These are phyloP conservation scores for Phoenicopterus ruber DNA, from an alignment of 2,113 vertebrate species.

Conservation along the genomic window DNA sequence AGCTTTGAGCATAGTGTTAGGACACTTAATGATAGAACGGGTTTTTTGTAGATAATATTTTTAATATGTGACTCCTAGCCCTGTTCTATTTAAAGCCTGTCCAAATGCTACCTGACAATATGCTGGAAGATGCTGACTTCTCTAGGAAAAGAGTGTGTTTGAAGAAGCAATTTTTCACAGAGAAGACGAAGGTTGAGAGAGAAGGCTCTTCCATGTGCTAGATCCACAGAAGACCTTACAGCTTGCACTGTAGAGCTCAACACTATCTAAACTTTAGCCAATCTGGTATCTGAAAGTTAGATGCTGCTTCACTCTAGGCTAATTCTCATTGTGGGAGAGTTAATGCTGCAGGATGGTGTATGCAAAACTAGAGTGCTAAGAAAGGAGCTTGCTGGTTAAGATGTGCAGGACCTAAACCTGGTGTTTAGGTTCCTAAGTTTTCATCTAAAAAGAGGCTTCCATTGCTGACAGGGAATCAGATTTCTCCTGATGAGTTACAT, in stretches of 20 bases:
- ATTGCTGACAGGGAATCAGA: not conserved
- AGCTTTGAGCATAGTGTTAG: not conserved
- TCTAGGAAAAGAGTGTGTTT: not conserved
- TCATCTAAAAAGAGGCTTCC: not conserved
- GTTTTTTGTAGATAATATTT: not conserved
- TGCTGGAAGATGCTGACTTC: not conserved
- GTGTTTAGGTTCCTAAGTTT: not conserved
- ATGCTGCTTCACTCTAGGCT: not conserved
- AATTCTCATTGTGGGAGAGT: not conserved
- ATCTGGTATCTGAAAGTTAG: not conserved
- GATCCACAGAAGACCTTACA: not conserved
- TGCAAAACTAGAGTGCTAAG: not conserved
- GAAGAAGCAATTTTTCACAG: not conserved
- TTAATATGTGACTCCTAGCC: not conserved
- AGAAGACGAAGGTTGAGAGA: not conserved
- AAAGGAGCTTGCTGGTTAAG: not conserved
- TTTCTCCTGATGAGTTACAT: not conserved
- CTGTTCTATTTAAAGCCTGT: not conserved
- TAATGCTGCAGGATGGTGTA: not conserved
- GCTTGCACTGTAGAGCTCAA: not conserved
- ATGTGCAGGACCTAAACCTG: not conserved
- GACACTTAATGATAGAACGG: not conserved
- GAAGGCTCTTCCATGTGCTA: not conserved
- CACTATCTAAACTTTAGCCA: not conserved
- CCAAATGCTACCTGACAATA: not conserved